Base-by-base conservation (phyloP, 2,888 invertebrate genomes). In the Endotricha flammealis region DNA sequence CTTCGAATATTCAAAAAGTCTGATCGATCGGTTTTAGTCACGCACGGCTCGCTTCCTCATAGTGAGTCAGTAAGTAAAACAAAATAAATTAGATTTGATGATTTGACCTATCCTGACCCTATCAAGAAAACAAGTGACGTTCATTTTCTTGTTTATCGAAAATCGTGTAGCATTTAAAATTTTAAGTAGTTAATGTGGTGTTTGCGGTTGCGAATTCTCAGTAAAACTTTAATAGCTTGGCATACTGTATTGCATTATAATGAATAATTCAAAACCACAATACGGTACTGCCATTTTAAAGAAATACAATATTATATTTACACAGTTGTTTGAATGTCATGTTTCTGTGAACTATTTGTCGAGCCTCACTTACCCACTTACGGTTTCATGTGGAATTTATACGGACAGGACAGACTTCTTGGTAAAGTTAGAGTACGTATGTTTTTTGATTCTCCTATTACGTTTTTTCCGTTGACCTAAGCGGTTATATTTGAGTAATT, bases 211-310 rank as follows among this genome's bases (percentile, higher is more conserved):
- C 43, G 44, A 46, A 48, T 69, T 65, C 63, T 60, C 29, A 40
- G 60, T 57, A 69, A 48, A 55, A 43, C 44, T 47, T 51, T 50
- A 59, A 52, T 60, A 51, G 48, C 47, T 53, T 42, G 54, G 50
- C 46, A 54, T 68, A 62, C 57, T 46, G 57, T 63, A 62, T 61
- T 62, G 53, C 55, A 51, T 46, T 58, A 39, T 41, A 48, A 66
- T 71, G 57, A 74, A 70, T 71, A 64, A 71, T 73, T 65, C 60
- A 67, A 51, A 53, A 53, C 48, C 46, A 47, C 48, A 44, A 36
- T 45, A 45, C 46, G 45, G 46, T 41, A 20, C 4, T 54, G 51
- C 42, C 49, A 47, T 49, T 48, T 52, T 51, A 48, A 39, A 47
- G 44, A 47, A 55, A 51, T 39, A 45, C 52, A 49, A 47, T 47